Conservation (phyloP, 2,888 invertebrate species). For the Micoletzkya japonica region DNA sequence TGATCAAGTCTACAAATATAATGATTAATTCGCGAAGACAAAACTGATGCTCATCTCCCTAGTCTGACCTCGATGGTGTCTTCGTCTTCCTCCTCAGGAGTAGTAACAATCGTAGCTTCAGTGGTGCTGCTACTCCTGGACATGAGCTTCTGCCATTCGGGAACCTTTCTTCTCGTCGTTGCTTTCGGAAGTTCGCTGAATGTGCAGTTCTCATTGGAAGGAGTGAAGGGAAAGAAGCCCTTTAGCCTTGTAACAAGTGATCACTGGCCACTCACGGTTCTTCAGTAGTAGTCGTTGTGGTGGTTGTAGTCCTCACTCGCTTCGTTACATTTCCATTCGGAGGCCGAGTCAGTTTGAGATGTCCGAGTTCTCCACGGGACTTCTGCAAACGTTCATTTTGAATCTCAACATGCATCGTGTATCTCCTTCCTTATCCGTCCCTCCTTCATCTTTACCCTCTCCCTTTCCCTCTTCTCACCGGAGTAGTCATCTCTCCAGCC, state of each 20-base stretch:
- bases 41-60: too few relatives aligned
- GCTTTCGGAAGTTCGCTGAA: too few relatives aligned
- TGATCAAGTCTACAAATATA: too few relatives aligned
- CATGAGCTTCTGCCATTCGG: conserved; percentile 60
- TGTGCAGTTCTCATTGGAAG: too few relatives aligned
- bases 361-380: conserved; percentile 13
- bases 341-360: conserved; percentile 18
- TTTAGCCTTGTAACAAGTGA: too few relatives aligned
- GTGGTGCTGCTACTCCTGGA: conserved; percentile 44
- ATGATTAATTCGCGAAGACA: too few relatives aligned
- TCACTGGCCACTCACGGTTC: conserved; percentile 11
- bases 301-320: background rate
- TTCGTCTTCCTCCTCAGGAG: background rate
- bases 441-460: background rate
- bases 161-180: conserved; percentile 55
- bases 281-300: background rate
- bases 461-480: conserved; percentile 31
- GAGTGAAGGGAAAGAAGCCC: too few relatives aligned
- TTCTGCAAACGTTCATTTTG: background rate
- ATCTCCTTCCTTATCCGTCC: background rate
- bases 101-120: background rate
- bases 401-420: background rate
- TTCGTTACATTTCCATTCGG: background rate
- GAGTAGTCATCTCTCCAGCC: conserved; percentile 43
- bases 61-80: conserved; percentile 2